These are phyloP conservation scores for Tyrophagus putrescentiae DNA, from an alignment of 1,140 invertebrate species.

Conservation along the genomic window DNA sequence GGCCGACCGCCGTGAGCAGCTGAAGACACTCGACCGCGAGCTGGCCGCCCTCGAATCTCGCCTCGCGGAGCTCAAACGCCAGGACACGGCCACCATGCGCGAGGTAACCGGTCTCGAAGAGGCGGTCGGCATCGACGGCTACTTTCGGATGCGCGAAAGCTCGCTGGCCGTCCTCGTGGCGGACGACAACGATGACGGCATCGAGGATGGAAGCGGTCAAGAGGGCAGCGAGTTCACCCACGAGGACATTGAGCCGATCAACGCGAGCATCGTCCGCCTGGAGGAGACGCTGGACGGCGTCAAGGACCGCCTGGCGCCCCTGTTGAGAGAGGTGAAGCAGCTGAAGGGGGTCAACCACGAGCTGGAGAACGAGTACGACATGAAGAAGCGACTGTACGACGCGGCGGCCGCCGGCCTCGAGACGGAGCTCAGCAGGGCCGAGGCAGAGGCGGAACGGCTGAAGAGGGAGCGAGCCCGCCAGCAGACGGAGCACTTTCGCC, in stretches of 20 bases:
- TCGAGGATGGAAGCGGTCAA: conserved; percentile 42
- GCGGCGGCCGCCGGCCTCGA: conserved; percentile 42
- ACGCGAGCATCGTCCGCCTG: conserved; percentile 42
- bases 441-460: conserved; percentile 34
- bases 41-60: conserved; percentile 47
- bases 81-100: conserved; percentile 26
- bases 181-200: conserved; percentile 43
- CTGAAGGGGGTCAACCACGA: conserved; percentile 41
- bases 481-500: not conserved
- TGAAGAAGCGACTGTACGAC: conserved; percentile 43
- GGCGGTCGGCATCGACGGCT: conserved; percentile 40
- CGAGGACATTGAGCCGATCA: conserved; percentile 42
- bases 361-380: conserved; percentile 42
- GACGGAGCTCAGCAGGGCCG: conserved; percentile 41
- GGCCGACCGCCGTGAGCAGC: conserved; percentile 55
- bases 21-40: conserved; percentile 54
- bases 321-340: conserved; percentile 48
- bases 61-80: conserved; percentile 41
- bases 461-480: not conserved
- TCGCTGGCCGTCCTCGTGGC: conserved; percentile 41
- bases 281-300: conserved; percentile 49
- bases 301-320: conserved; percentile 44
- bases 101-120: conserved; percentile 29
- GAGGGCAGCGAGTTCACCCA: conserved; percentile 43
- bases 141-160: conserved; percentile 39